Conservation (phyloP, 2,113 vertebrate genomes). For the Tyrannus savana region DNA sequence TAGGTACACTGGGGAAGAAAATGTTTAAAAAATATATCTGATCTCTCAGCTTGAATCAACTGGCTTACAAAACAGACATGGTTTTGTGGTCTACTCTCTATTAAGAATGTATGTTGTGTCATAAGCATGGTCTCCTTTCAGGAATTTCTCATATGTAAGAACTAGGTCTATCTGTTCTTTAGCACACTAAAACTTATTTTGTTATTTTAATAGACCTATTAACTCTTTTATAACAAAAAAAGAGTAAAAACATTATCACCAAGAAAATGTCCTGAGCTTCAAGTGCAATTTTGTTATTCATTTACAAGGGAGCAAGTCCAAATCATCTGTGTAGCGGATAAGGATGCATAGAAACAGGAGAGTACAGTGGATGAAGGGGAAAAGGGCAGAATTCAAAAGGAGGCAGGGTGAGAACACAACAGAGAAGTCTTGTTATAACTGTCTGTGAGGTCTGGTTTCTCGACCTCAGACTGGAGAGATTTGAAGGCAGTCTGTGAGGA, state of each 20-base stretch:
- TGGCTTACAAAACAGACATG: background rate
- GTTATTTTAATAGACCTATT: background rate
- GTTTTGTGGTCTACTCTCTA: background rate
- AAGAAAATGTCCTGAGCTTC: background rate
- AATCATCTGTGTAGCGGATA: background rate
- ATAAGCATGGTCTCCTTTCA: background rate
- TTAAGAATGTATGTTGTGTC: background rate
- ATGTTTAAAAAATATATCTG: background rate
- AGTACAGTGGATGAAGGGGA: background rate
- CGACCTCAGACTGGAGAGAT: background rate
- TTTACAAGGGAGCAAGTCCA: background rate
- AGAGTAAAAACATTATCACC: background rate
- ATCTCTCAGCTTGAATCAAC: background rate
- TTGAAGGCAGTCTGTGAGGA: background rate
- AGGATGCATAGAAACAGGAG: background rate
- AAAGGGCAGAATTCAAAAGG: background rate
- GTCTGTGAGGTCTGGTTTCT: background rate
- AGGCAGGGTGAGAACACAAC: background rate
- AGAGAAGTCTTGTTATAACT: background rate
- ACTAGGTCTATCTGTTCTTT: background rate
- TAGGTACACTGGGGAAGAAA: background rate
- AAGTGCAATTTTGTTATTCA: background rate
- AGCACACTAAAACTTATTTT: background rate
- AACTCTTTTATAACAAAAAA: background rate
- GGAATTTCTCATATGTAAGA: background rate